Conservation (phyloP, 2,888 invertebrate species). For the Drosophila phalerata region DNA sequence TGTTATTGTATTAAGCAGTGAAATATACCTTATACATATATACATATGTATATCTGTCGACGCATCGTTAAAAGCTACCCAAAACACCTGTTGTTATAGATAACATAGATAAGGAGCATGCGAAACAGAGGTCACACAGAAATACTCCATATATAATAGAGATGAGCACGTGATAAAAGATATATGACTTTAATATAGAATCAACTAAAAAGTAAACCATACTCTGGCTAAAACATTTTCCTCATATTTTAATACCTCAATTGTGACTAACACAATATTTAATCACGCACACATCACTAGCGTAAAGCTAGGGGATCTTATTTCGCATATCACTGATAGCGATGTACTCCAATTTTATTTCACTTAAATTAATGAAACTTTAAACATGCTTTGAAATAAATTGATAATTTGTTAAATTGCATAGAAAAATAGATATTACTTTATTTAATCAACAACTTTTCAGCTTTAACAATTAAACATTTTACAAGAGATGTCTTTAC, state of each 20-base stretch:
- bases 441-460: slow-evolving; percentile 48
- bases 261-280: neutral
- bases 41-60: slow-evolving; percentile 14
- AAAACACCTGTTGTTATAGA: slow-evolving; percentile 26
- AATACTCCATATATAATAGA: slow-evolving; percentile 1
- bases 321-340: slow-evolving; percentile 15
- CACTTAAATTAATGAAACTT: slow-evolving; percentile 2
- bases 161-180: neutral
- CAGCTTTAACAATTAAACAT: slow-evolving; percentile 31
- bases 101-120: slow-evolving; percentile 29
- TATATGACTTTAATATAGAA: too few species aligned
- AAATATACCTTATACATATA: slow-evolving; percentile 8
- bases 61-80: slow-evolving; percentile 17
- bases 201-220: too few species aligned
- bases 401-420: neutral
- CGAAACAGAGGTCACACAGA: neutral
- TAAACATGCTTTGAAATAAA: neutral
- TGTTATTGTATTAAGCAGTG: slow-evolving; percentile 8
- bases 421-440: slow-evolving; percentile 47
- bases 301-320: neutral
- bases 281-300: neutral
- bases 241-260: too few species aligned
- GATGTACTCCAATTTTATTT: neutral
- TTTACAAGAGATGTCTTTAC: slow-evolving; percentile 39
- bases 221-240: too few species aligned